Evolutionary conservation across 2,888 invertebrate genomes (phyloP).

Genomic region (Abscondita cerata): DNA sequence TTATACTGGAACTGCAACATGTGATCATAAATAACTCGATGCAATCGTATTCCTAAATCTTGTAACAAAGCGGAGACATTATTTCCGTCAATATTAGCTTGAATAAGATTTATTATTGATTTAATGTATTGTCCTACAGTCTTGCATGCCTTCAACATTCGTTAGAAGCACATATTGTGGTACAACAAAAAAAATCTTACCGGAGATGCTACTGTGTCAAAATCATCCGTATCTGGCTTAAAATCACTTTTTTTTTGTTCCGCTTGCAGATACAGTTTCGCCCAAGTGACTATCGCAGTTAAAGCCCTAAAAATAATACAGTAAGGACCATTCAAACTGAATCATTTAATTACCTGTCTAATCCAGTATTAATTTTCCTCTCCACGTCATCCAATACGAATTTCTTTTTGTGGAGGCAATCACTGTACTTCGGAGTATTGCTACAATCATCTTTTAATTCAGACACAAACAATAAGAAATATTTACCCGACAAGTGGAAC

Average conservation of each 20-base stretch:
- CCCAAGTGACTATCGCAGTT: slow-evolving; percentile 89
- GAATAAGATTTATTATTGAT: slow-evolving; percentile 76
- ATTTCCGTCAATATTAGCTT: slow-evolving; percentile 87
- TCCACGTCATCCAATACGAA: slow-evolving; percentile 87
- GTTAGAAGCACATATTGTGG: neutral
- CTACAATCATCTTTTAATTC: slow-evolving; percentile 60
- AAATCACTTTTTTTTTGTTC: slow-evolving; percentile 97
- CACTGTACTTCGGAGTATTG: slow-evolving; percentile 86
- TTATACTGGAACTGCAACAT: slow-evolving; percentile 94
- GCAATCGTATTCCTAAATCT: slow-evolving; percentile 91
- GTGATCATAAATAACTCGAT: slow-evolving; percentile 93
- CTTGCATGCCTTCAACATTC: slow-evolving; percentile 73
- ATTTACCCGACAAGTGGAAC: slow-evolving; percentile 83
- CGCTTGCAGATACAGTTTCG: slow-evolving; percentile 84
- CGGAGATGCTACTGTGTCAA: slow-evolving; percentile 82
- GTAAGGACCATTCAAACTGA: too few species aligned
- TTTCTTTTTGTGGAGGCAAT: slow-evolving; percentile 87
- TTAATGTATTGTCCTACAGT: slow-evolving; percentile 86
- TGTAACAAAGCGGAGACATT: slow-evolving; percentile 86
- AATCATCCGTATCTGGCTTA: slow-evolving; percentile 83
- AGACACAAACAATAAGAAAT: slow-evolving; percentile 9
- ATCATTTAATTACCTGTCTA: slow-evolving; percentile 64
- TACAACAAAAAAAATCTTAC: slow-evolving; percentile 60
- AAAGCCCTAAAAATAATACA: slow-evolving; percentile 71
- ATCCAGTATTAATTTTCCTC: slow-evolving; percentile 86